Evolutionary conservation across 37 sponge, comb jelly and placozoan species (phyloP).

Genomic region (Aplysina aerophoba): DNA sequence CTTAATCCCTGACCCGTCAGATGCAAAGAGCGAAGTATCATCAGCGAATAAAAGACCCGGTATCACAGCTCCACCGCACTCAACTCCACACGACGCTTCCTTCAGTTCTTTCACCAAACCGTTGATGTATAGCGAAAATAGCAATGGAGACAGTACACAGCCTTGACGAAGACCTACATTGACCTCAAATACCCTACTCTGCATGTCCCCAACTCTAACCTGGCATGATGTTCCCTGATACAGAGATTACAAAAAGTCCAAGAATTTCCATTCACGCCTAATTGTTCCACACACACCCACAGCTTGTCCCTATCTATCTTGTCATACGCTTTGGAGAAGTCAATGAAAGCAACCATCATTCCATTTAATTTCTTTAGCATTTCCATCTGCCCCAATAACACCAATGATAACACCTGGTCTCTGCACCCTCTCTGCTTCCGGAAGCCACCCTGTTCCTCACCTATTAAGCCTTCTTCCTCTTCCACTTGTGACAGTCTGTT

Average conservation of each 20-base stretch:
- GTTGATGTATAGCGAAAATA: neutral
- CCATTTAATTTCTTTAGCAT: too few relatives aligned
- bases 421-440: too few relatives aligned
- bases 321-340: too few relatives aligned
- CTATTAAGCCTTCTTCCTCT: too few relatives aligned
- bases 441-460: too few relatives aligned
- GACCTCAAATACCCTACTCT: neutral
- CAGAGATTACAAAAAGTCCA: neutral
- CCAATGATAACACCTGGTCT: too few relatives aligned
- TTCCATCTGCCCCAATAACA: too few relatives aligned
- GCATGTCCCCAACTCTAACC: neutral
- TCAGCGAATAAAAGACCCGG: neutral
- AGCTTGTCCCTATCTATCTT: too few relatives aligned
- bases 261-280: neutral
- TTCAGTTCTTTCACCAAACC: neutral
- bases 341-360: too few relatives aligned
- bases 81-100: neutral
- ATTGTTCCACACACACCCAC: neutral
- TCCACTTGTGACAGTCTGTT: too few relatives aligned
- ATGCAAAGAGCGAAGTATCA: neutral
- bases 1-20: neutral
- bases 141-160: neutral
- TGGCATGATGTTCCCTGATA: neutral
- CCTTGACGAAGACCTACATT: slow-evolving; percentile 5
- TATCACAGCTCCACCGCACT: neutral